Evolutionary conservation across 2,797 vertebrate species (phyloP), one percentile per base, ranked within the genome.

Genomic region (Siniperca scherzeri): DNA sequence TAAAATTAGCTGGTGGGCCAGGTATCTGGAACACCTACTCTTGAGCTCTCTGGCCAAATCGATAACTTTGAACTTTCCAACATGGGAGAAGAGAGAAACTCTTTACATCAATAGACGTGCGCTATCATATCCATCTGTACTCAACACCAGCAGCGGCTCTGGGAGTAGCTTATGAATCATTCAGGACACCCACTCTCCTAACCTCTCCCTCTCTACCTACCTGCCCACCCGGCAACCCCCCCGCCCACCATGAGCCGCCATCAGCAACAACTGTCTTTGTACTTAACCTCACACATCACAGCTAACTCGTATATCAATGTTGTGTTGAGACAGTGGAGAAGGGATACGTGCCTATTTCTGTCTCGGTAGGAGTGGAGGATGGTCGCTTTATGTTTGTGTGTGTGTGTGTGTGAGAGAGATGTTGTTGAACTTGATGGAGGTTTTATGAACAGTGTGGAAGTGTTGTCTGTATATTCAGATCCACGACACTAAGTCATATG

Each of bases 201-300:
- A 93, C 93, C 92, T 94, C 91, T 87, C 81, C 85, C 83, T 80
- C 85, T 85, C 85, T 86, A 81, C 85, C 91, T 87, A 83, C 89
- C 88, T 82, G 80, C 81, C 82, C 74, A 82, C 80, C 78, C 60
- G 11, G 75, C 82, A 64, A 42, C 40, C 30, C 72, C 74, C 68
- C 27, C 53, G 44, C 92, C 91, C 89, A 92, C 94, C 85, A 68
- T 9, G 38, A 83, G 82, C 80, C 71, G 84, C 89, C 88, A 48
- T 74, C 87, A 90, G 88, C 92, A 56, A 84, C 90, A 71, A 83
- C 91, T 19, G 87, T 90, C 92, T 95, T 93, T 93, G 92, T 93
- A 93, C 91, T 94, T 94, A 94, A 94, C 93, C 93, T 89, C 86
- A 78, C 83, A 89, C 87, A 91, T 93, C 91, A 91, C 86, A 84